Base-by-base conservation (phyloP, 2,113 vertebrate genomes). In the Pseudorhombus dupliciocellatus region DNA sequence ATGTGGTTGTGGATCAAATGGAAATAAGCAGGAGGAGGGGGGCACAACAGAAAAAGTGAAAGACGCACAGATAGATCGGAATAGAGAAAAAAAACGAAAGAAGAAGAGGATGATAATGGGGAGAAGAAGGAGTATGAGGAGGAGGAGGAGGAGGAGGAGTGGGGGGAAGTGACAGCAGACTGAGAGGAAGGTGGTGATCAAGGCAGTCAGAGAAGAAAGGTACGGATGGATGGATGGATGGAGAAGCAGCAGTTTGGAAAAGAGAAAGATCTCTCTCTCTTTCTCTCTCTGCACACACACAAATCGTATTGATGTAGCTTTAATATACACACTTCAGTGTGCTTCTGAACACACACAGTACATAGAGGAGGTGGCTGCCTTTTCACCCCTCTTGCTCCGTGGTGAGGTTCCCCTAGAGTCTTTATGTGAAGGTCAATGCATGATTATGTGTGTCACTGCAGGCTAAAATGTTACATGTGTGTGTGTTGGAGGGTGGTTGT, bases 371-470 rank as follows among this genome's bases (percentile, higher is more conserved):
- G 82, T 85, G 83, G 77, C 20, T 60, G 67, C 72, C 65, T 59
- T 83, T 75, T 66, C 44, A 74, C 53, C 59, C 14, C 58, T 46
- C 65, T 50, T 76, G 70, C 68, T 87, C 75, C 84, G 81, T 55
- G 77, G 63, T 20, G 22, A 81, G 80, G 70, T 75, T 56, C 71
- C 86, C 64, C 77, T 44, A 25, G 71, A 86, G 83, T 84, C 82
- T 84, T 78, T 76, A 87, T 76, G 30, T 79, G 82, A 90, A 88
- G 85, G 88, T 91, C 90, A 86, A 25, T 10, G 72, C 79, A 72
- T 77, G 74, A 79, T 84, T 66, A 87, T 71, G 76, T 81, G 75
- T 56, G 44, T 70, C 12, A 55, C 81, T 77, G 71, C 79, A 57
- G 80, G 80, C 70, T 11, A n/a, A 22, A 20, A 16, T 56, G 58